Evolutionary conservation across 1,140 invertebrate genomes (phyloP), one percentile per base, ranked within the genome.

Genomic region (Zaprionus taronus): DNA sequence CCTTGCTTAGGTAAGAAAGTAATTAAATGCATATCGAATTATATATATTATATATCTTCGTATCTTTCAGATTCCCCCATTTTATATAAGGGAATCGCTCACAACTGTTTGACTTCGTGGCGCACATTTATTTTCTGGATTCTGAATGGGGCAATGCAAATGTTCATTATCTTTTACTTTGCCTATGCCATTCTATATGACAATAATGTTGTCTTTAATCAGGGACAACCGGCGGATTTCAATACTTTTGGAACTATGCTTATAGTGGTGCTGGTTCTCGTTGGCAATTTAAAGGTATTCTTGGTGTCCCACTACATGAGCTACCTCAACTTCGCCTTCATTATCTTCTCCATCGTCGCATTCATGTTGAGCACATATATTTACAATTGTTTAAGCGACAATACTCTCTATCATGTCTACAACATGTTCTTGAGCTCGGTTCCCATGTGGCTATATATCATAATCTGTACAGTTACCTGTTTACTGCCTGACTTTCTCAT

Each of bases 241-340:
- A 93, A 93, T 92, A 92, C 90, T 12, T 94, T 93, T 63, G 94
- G 94, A 12, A 93, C 93, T 2, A 80, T 92, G 36, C 80, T 94
- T 14, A 94, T 94, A 79, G 93, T 94, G 77, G 76, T 93, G 11
- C 84, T 94, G 26, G 91, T 94, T 12, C 69, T 94, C 41, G 79
- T 94, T 2, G 93, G 93, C 17, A 94, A 93, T 75, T 71, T 94
- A 9, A 94, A 96, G 94, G 85, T 96, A 71, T 93, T 95, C 53
- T 78, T 97, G 31, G 93, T 95, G 66, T 95, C 95, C 51, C 94
- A 94, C 26, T 96, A 95, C 91, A 95, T 96, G 92, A 95, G 94
- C 2, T 67, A 93, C 47, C 81, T 94, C 2, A 95, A 96, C 75
- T 85, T 96, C 9, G 58, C 92, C 1, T 94, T 95, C 28, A 91